Percentiles rank a stretch among this genome's conserved stretches.
These are phyloP conservation scores for Phymatocera aterrima DNA, from an alignment of 2,888 invertebrate genomes.

Conservation along the genomic window DNA sequence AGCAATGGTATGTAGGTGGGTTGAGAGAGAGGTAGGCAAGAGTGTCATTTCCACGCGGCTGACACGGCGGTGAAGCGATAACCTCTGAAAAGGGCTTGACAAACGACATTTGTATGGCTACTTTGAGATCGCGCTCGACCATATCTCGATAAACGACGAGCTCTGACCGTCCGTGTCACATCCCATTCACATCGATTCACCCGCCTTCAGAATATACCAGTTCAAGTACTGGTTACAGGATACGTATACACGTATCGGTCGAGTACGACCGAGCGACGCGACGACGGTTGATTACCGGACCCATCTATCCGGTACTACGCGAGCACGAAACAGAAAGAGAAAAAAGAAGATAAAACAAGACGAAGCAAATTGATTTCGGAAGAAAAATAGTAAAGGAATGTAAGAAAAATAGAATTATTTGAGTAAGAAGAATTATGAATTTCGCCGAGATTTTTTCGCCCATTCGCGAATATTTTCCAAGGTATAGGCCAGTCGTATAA, in stretches of 20 bases:
- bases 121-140: conserved; percentile 26
- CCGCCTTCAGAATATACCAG: background rate
- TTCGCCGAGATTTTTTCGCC: no score
- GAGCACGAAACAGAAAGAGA: no score
- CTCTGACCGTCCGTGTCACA: conserved; percentile 15
- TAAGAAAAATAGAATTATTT: no score
- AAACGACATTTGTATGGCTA: conserved; percentile 40
- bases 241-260: background rate
- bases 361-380: no score
- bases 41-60: conserved; percentile 10
- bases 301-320: no score
- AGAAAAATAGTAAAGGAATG: no score
- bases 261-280: background rate
- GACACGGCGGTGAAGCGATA: background rate
- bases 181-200: conserved; percentile 25
- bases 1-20: no score
- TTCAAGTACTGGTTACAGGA: background rate
- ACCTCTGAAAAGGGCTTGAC: conserved; percentile 38
- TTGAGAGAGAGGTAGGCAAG: background rate
- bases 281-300: no score
- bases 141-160: conserved; percentile 19
- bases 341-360: no score
- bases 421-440: no score
- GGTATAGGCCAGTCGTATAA: no score
- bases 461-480: no score